Evolutionary conservation across 2,888 invertebrate genomes (phyloP).

Genomic region (Lochmaea capreae): DNA sequence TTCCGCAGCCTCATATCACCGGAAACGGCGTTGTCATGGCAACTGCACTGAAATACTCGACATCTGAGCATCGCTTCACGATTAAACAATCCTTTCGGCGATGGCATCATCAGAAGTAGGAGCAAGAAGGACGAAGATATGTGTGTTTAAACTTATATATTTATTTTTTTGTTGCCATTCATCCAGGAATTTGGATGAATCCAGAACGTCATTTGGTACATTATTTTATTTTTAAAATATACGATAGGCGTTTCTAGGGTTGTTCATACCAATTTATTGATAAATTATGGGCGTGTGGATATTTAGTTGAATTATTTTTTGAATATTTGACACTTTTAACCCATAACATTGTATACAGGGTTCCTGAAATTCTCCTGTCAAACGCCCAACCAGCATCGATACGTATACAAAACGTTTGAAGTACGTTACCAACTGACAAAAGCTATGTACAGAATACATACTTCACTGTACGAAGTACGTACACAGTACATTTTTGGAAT

Average conservation of each 20-base stretch:
- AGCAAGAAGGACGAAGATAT: constrained; percentile 35
- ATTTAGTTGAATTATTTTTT: too few species aligned
- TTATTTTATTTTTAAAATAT: constrained; percentile 4
- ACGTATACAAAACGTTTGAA: too few species aligned
- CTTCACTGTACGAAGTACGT: too few species aligned
- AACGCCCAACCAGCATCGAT: too few species aligned
- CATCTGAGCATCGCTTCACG: constrained; percentile 59
- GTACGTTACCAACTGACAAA: too few species aligned
- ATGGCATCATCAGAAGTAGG: constrained; percentile 32
- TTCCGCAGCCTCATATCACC: constrained; percentile 58
- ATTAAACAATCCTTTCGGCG: constrained; percentile 56
- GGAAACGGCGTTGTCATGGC: constrained; percentile 60
- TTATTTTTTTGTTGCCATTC: constrained; percentile 46
- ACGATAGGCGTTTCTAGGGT: background rate
- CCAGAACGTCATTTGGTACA: constrained; percentile 32
- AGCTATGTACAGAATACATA: too few species aligned
- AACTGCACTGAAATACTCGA: constrained; percentile 60
- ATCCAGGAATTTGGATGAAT: constrained; percentile 40
- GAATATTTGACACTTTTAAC: too few species aligned
- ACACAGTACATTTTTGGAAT: too few species aligned
- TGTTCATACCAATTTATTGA: background rate
- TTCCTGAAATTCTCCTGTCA: too few species aligned
- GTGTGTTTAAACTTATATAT: constrained; percentile 39
- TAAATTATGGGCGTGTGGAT: background rate
- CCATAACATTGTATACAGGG: too few species aligned